Evolutionary conservation across 2,113 vertebrate species (phyloP), one percentile per base, ranked within the genome.

Genomic region (Megatriorchis doriae): DNA sequence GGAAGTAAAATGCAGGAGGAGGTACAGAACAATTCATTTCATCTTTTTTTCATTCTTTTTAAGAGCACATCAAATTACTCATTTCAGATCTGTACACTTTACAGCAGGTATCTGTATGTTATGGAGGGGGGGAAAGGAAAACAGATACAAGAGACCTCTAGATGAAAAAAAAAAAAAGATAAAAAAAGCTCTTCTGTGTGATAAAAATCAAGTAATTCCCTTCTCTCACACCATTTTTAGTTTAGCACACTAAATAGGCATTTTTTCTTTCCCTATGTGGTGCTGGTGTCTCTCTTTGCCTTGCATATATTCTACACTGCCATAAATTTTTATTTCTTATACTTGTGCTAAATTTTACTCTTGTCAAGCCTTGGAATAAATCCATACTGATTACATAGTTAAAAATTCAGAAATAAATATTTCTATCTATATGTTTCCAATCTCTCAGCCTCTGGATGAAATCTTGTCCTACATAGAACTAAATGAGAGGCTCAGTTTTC

Each of bases 1-100:
- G 12, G 19, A 71, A 53, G 20, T 31, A 66, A 79, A 90, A 85
- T 40, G 6, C 11, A 48, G 15, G 11, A 65, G 42, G 19, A 80
- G 9, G 11, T 58, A 63, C 5, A 68, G 5, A 48, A 43, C 7
- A 72, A 45, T 61, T 42, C 0, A 38, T 55, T 75, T 42, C 0
- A 21, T 32, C 14, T 15, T 55, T n/a, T 61, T 73, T 48, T 36
- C 4, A 19, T 72, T 75, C 20, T 43, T 32, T 61, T 81, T 27
- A 70, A 36, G 31, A 73, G 27, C 42, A 70, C 15, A 52, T 66
- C 4, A 87, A 43, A 81, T 77, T 23, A 68, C 7, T 61, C 7
- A 36, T 65, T 89, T 91, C 26, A 68, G 3, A 65, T 65, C 20
- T 55, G 11, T 67, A 45, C 0, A 0, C 6, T 55, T 85, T 92